These are phyloP conservation scores for Zalophus californianus DNA, from an alignment of 2,797 vertebrate genomes.

Conservation along the genomic window DNA sequence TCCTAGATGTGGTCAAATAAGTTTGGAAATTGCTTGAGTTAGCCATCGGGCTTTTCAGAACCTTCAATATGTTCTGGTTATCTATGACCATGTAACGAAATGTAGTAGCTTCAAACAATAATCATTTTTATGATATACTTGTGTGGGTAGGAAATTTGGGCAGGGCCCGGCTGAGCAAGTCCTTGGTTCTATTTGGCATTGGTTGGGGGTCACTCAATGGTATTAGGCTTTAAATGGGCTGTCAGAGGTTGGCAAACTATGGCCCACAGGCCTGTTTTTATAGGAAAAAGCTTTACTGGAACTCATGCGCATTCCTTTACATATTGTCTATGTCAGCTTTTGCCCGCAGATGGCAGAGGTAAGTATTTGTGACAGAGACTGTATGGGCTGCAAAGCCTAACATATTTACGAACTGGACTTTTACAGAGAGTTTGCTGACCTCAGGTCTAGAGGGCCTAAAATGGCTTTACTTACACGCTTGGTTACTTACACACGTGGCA, in stretches of 20 bases:
- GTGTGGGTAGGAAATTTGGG: not conserved
- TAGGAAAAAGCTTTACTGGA: not conserved
- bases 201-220: too few species aligned
- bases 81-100: not conserved
- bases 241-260: not conserved
- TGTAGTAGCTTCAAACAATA: not conserved
- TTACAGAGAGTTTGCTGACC: not conserved
- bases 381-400: not conserved
- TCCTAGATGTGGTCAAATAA: not conserved
- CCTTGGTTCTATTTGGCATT: not conserved
- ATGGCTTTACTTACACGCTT: not conserved
- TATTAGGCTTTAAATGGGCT: not conserved
- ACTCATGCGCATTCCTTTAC: not conserved
- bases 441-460: not conserved
- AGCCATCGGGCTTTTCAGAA: not conserved
- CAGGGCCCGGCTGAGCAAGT: not conserved
- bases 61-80: not conserved
- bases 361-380: not conserved
- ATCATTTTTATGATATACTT: not conserved
- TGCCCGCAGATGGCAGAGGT: not conserved
- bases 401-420: not conserved
- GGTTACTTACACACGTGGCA: not conserved
- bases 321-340: not conserved
- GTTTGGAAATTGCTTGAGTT: not conserved
- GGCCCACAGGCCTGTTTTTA: not conserved